Conservation (phyloP, 2,113 vertebrate species). For the Thalassoma bifasciatum region DNA sequence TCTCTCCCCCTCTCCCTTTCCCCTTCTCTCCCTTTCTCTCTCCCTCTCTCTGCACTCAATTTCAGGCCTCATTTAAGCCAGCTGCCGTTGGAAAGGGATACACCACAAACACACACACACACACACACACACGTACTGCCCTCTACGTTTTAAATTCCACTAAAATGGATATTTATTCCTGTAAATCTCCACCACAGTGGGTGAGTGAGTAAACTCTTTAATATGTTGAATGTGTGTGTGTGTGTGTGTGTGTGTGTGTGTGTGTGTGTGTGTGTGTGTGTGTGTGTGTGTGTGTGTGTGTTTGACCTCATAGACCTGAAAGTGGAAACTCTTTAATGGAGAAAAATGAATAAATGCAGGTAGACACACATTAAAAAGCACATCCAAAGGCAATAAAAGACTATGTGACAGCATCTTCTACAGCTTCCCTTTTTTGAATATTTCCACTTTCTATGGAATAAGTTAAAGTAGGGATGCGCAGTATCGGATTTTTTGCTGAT, state of each 20-base stretch:
- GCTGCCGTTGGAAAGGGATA: conserved; percentile 46
- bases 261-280: conserved; percentile 10
- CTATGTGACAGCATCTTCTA: background rate
- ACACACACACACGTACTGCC: conserved; percentile 29
- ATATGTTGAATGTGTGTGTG: conserved; percentile 8
- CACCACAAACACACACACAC: conserved; percentile 5
- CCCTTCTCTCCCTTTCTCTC: conserved; percentile 37
- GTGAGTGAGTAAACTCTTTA: conserved; percentile 30
- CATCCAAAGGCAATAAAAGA: background rate
- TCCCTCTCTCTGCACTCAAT: conserved; percentile 63
- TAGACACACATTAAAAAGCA: background rate
- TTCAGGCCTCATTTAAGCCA: conserved; percentile 77
- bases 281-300: background rate
- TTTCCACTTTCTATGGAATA: too few species aligned
- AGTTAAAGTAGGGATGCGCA: too few species aligned
- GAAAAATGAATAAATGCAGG: conserved; percentile 14
- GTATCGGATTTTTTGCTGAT: too few species aligned
- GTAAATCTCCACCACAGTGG: conserved; percentile 45
- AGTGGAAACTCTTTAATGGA: conserved; percentile 8
- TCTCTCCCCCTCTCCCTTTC: conserved; percentile 19
- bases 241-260: conserved; percentile 11
- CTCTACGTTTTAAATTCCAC: conserved; percentile 54
- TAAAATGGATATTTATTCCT: conserved; percentile 58
- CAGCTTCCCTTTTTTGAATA: too few species aligned
- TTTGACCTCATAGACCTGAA: conserved; percentile 4